Evolutionary conservation across 1,140 invertebrate genomes (phyloP).

Genomic region (Drosophila baimaii): DNA sequence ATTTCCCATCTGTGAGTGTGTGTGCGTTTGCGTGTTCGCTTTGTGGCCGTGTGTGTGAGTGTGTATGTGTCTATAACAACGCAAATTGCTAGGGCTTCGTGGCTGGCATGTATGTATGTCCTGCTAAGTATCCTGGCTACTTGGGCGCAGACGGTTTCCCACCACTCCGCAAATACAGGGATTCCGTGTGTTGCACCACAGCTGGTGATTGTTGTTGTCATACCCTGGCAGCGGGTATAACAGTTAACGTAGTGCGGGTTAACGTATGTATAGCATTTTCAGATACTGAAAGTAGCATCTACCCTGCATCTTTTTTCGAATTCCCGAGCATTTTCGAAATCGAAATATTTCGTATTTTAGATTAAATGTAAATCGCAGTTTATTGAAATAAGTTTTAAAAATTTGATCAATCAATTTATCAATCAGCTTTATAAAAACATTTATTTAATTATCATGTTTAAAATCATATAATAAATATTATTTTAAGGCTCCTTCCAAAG

Average conservation of each 20-base stretch:
- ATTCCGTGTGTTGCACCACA: conserved; percentile 51
- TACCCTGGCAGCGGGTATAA: conserved; percentile 1
- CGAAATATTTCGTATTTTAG: no score
- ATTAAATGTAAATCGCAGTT: no score
- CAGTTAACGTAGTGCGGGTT: neutral
- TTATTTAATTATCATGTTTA: no score
- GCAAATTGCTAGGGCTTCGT: conserved; percentile 70
- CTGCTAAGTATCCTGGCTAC: conserved; percentile 68
- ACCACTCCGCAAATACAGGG: conserved; percentile 44
- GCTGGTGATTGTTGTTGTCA: conserved; percentile 71
- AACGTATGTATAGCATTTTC: neutral
- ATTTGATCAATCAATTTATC: no score
- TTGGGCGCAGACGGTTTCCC: conserved; percentile 37
- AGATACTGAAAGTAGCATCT: neutral
- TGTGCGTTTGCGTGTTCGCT: conserved; percentile 6
- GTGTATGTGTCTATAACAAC: conserved; percentile 47
- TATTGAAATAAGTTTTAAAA: no score
- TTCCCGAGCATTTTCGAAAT: neutral
- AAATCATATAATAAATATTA: no score
- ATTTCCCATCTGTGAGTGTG: conserved; percentile 12
- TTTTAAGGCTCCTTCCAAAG: no score
- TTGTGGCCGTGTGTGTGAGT: conserved; percentile 19
- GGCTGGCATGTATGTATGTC: conserved; percentile 36
- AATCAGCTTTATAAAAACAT: neutral
- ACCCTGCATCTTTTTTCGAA: neutral